Conservation (phyloP, 2,113 vertebrate species). For the Pangasianodon hypophthalmus region DNA sequence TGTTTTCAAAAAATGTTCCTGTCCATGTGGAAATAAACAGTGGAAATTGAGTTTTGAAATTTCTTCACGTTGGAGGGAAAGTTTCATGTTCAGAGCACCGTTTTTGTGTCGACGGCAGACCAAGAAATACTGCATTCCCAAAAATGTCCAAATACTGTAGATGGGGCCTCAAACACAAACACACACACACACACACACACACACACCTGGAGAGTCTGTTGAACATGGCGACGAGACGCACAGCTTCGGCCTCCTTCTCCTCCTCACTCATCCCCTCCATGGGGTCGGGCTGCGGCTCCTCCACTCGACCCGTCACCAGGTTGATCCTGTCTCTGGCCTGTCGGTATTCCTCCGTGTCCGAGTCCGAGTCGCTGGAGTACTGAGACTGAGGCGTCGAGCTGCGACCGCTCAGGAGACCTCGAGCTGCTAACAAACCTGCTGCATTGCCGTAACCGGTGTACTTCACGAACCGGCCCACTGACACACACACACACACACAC, state of each 20-base stretch:
- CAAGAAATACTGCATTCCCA: not conserved
- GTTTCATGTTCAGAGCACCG: too few relatives aligned
- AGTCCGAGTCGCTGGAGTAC: conserved; percentile 80
- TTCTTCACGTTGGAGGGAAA: too few relatives aligned
- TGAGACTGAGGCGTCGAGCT: conserved; percentile 38
- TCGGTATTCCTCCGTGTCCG: conserved; percentile 80
- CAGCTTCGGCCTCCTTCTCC: conserved; percentile 79
- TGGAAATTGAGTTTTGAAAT: too few relatives aligned
- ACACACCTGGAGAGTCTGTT: conserved; percentile 65
- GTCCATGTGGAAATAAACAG: too few relatives aligned
- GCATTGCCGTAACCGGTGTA: conserved; percentile 82
- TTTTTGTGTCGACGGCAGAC: too few relatives aligned
- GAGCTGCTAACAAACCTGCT: conserved; percentile 76
- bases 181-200: conserved; percentile 16
- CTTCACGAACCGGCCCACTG: conserved; percentile 80
- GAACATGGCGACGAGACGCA: conserved; percentile 74
- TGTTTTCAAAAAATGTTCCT: too few relatives aligned
- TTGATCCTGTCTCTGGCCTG: conserved; percentile 74
- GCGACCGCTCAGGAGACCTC: conserved; percentile 69
- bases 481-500: conserved; percentile 21
- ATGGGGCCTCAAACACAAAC: not conserved
- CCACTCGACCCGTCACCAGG: conserved; percentile 77
- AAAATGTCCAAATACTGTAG: not conserved
- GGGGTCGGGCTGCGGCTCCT: conserved; percentile 73
- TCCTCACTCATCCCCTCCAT: conserved; percentile 81